Evolutionary conservation across 2,888 invertebrate species (phyloP).

Genomic region (Cordilura impudica): DNA sequence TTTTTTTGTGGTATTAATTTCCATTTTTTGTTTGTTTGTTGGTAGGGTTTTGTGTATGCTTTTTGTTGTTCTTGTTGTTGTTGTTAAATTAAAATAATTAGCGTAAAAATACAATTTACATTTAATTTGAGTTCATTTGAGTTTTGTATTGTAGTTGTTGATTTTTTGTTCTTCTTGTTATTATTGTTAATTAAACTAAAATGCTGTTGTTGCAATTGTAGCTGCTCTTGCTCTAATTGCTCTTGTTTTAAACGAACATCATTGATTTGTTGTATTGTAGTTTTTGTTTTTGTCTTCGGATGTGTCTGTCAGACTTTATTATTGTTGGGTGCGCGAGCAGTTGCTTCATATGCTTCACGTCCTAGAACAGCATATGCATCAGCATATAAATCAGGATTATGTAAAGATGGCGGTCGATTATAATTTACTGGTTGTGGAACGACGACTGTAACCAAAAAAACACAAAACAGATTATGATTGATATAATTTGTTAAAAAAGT

Average conservation of each 20-base stretch:
- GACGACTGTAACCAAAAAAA: constrained; percentile 71
- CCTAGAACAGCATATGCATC: constrained; percentile 77
- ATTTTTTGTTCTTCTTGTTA: constrained; percentile 65
- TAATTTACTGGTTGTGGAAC: constrained; percentile 78
- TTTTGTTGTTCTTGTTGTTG: constrained; percentile 28
- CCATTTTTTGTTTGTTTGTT: constrained; percentile 33
- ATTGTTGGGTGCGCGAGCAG: constrained; percentile 73
- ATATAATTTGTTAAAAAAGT: neutral
- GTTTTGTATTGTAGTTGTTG: constrained; percentile 69
- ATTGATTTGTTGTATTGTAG: constrained; percentile 59
- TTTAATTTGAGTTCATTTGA: constrained; percentile 77
- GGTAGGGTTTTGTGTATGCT: constrained; percentile 38
- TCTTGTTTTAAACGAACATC: constrained; percentile 35
- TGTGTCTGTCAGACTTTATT: constrained; percentile 76
- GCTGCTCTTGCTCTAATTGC: constrained; percentile 57
- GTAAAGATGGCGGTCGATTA: constrained; percentile 77
- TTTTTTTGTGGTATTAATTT: constrained; percentile 49
- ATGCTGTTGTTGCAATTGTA: constrained; percentile 64
- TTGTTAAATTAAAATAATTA: constrained; percentile 74
- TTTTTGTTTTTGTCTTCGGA: constrained; percentile 50
- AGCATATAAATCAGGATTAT: constrained; percentile 74
- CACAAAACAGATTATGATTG: neutral
- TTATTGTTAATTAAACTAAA: constrained; percentile 61
- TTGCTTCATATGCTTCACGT: constrained; percentile 76
- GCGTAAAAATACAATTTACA: constrained; percentile 77